A percentile compares a stretch with the other conserved stretches of the same genome.
Evolutionary conservation across 2,113 vertebrate genomes (phyloP).

Genomic region (Nycticryphes semicollaris): DNA sequence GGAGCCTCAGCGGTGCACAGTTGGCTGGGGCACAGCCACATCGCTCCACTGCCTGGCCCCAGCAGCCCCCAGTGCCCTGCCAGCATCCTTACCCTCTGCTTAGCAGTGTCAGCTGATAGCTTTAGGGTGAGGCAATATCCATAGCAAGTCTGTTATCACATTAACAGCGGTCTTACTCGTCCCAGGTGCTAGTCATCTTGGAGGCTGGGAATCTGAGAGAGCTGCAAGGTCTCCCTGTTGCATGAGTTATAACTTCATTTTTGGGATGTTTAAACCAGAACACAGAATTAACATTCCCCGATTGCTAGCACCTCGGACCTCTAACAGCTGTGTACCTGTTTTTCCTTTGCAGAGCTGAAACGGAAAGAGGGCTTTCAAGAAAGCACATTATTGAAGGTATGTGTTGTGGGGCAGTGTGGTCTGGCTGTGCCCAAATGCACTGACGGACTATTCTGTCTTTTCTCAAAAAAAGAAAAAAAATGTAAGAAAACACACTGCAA

Average conservation of each 20-base stretch:
- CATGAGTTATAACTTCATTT: background rate
- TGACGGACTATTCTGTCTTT: accelerated
- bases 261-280: background rate
- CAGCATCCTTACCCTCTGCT: too few relatives aligned
- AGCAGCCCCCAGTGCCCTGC: background rate
- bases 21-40: background rate
- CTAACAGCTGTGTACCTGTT: background rate
- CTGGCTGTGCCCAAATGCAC: accelerated
- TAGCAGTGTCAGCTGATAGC: accelerated
- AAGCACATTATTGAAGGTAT: constrained; percentile 98
- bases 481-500: accelerated
- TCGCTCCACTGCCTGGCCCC: accelerated
- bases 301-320: background rate
- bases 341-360: constrained; percentile 86
- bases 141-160: background rate
- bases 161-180: accelerated
- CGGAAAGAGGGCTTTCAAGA: constrained; percentile 91
- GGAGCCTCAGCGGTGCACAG: background rate
- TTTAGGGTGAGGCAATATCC: background rate
- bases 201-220: background rate
- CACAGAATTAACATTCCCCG: background rate
- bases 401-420: background rate
- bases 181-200: too few relatives aligned
- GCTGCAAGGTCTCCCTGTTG: background rate
- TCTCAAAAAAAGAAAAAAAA: background rate